Evolutionary conservation across 2,797 vertebrate species (phyloP).

Genomic region (Protonibea diacanthus): DNA sequence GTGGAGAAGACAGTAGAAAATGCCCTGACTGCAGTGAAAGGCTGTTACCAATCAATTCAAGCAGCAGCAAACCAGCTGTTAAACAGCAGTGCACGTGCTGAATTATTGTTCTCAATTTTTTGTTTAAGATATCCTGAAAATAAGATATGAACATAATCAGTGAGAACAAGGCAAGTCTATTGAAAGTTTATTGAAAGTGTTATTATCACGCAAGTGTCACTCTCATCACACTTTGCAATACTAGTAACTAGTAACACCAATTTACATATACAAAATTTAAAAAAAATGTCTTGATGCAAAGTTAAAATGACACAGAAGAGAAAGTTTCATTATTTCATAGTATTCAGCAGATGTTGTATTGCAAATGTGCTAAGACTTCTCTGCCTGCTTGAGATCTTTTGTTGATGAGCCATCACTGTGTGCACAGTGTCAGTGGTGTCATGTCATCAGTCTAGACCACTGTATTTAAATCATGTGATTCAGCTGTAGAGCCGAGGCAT

Average conservation of each 20-base stretch:
- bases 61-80: background rate
- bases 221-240: background rate
- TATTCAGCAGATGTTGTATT: background rate
- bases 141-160: background rate
- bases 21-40: conserved; percentile 75
- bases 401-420: background rate
- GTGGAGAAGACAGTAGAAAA: conserved; percentile 77
- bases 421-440: background rate
- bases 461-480: background rate
- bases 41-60: conserved; percentile 76
- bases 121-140: background rate
- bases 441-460: background rate
- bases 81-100: too few relatives aligned
- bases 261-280: background rate
- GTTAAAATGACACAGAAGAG: background rate
- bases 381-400: background rate
- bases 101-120: too few relatives aligned
- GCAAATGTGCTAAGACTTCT: background rate
- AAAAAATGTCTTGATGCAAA: background rate
- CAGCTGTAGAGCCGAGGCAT: background rate
- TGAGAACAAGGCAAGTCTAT: too few relatives aligned
- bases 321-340: too few relatives aligned
- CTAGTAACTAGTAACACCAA: too few relatives aligned
- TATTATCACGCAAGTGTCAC: too few relatives aligned
- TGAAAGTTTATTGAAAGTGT: too few relatives aligned